Evolutionary conservation across 35 echinoderm and acorn worm genomes (phyloP).

Genomic region (Ophiothrix spiculata): DNA sequence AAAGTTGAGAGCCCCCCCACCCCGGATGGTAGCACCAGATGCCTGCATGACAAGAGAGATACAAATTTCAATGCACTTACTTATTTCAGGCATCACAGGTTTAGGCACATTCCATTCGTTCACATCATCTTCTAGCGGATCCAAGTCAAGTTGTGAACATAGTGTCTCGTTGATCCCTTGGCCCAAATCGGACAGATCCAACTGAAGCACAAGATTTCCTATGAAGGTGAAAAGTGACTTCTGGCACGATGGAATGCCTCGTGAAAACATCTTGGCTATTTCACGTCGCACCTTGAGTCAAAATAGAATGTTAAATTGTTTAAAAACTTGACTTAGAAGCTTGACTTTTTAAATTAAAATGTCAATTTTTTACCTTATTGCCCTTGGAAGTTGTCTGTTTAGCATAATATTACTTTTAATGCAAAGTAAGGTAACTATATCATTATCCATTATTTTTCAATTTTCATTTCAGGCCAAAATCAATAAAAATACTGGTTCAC

Average conservation of each 20-base stretch:
- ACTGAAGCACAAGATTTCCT: neutral
- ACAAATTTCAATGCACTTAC: neutral
- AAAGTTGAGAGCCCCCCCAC: too few species aligned
- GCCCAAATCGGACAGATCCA: neutral
- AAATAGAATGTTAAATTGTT: neutral
- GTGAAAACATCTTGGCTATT: constrained; percentile 13
- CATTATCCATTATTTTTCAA: too few species aligned
- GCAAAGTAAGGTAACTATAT: too few species aligned
- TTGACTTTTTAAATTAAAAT: neutral
- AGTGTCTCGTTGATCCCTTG: constrained; percentile 13
- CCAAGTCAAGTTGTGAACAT: neutral
- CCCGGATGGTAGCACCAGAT: too few species aligned
- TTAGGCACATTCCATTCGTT: constrained; percentile 25
- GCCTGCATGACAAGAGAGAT: too few species aligned
- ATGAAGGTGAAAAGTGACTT: constrained; percentile 18
- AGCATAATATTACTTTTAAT: too few species aligned
- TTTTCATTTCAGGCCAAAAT: too few species aligned
- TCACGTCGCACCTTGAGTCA: constrained; percentile 11
- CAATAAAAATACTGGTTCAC: too few species aligned
- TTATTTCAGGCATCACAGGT: constrained; percentile 18
- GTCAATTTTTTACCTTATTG: neutral
- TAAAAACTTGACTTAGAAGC: neutral
- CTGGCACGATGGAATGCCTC: neutral
- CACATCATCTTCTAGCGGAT: neutral
- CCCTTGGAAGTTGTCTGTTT: too few species aligned